Percentiles rank a stretch among this genome's conserved stretches.
Evolutionary conservation across 2,888 invertebrate species (phyloP).

Genomic region (Salticus scenicus): DNA sequence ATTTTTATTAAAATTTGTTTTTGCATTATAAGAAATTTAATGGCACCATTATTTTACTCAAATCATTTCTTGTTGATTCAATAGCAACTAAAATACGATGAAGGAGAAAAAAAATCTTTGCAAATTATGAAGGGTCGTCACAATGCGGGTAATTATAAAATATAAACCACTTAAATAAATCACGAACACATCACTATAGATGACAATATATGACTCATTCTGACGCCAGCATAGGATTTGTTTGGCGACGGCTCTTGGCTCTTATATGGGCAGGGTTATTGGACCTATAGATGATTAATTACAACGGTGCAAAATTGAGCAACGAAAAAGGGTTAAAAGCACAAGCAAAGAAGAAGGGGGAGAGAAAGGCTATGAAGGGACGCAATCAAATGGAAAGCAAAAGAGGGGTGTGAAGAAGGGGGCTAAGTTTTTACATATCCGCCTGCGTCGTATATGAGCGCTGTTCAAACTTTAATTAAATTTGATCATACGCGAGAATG

Average conservation of each 20-base stretch:
- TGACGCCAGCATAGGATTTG: not conserved
- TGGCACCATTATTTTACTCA: no score
- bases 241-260: not conserved
- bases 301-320: constrained; percentile 68
- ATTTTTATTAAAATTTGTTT: no score
- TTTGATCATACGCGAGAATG: constrained; percentile 57
- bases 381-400: constrained; percentile 10
- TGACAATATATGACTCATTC: not conserved
- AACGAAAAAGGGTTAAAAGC: constrained; percentile 69
- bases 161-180: not conserved
- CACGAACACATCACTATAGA: not conserved
- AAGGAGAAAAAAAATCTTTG: no score
- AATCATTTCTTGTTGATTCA: no score
- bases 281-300: constrained; percentile 62
- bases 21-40: no score
- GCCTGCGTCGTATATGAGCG: constrained; percentile 38
- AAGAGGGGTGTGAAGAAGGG: constrained; percentile 23
- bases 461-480: constrained; percentile 68
- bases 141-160: constrained; percentile 1
- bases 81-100: no score
- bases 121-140: not conserved
- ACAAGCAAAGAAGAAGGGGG: constrained; percentile 27
- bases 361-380: constrained; percentile 15
- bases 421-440: constrained; percentile 49
- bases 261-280: constrained; percentile 36